phyloP scores from a whole-genome alignment of 2,888 invertebrate species.

The Nesidiocoris tenuis region DNA sequence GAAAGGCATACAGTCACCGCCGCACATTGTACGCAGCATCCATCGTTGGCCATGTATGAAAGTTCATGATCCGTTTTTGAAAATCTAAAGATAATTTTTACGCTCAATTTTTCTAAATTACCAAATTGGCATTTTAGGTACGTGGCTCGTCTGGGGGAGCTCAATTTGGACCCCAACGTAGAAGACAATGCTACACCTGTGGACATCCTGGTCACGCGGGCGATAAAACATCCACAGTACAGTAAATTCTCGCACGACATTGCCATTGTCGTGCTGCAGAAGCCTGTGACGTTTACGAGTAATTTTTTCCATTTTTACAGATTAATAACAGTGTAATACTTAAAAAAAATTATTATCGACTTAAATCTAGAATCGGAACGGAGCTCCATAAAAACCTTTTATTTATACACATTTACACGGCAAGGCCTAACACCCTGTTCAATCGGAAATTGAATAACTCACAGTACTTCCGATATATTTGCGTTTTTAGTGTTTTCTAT shows the following conservation, averaged over 20 bases:
- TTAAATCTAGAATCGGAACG: too few relatives aligned
- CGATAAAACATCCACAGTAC: slow-evolving; percentile 44
- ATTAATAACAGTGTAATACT: neutral
- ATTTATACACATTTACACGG: too few relatives aligned
- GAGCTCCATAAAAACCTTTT: too few relatives aligned
- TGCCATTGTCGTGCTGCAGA: slow-evolving; percentile 51
- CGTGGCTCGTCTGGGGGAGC: slow-evolving; percentile 46
- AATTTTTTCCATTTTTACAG: slow-evolving; percentile 51
- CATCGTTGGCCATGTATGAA: slow-evolving; percentile 25
- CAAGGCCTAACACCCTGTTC: too few relatives aligned
- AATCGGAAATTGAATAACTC: too few relatives aligned
- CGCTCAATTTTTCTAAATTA: too few relatives aligned
- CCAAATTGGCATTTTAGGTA: slow-evolving; percentile 41
- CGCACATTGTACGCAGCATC: slow-evolving; percentile 53
- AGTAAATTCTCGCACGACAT: slow-evolving; percentile 46
- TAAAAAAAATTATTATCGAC: neutral
- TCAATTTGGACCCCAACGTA: slow-evolving; percentile 40
- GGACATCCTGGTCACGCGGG: slow-evolving; percentile 42
- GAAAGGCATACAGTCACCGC: slow-evolving; percentile 57
- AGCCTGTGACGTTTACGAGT: slow-evolving; percentile 62
- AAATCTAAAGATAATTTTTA: too few relatives aligned
- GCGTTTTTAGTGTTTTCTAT: too few relatives aligned
- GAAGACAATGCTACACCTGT: slow-evolving; percentile 43
- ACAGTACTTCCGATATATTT: too few relatives aligned
- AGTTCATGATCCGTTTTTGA: neutral